These are phyloP conservation scores for Cosmia trapezina DNA, from an alignment of 2,888 invertebrate genomes.

Conservation along the genomic window DNA sequence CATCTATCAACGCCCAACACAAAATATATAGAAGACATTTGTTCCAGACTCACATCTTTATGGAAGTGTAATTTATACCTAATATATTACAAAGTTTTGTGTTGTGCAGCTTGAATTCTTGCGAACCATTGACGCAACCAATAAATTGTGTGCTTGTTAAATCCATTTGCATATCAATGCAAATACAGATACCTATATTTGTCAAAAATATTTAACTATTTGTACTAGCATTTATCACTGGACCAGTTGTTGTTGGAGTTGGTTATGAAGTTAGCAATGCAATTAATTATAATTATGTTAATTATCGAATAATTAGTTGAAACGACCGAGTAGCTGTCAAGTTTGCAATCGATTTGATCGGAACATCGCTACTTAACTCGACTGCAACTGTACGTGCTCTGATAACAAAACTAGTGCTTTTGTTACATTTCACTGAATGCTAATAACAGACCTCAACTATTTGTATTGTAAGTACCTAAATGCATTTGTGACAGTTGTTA, in stretches of 20 bases:
- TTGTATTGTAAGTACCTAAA: neutral
- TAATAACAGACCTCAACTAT: conserved; percentile 16
- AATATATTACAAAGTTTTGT: no score
- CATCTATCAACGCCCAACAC: no score
- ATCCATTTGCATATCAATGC: conserved; percentile 31
- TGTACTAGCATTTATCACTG: conserved; percentile 18
- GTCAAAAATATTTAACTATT: conserved; percentile 14
- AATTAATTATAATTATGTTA: conserved; percentile 28
- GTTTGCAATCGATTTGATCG: conserved; percentile 42
- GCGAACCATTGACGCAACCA: conserved; percentile 1
- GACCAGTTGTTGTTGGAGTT: neutral
- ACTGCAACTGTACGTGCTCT: conserved; percentile 42
- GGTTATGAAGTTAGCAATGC: conserved; percentile 8
- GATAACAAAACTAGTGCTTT: conserved; percentile 45
- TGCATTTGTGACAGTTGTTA: neutral
- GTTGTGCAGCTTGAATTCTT: neutral
- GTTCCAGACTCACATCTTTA: no score
- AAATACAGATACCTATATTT: conserved; percentile 16
- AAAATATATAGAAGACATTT: no score
- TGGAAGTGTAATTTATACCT: no score
- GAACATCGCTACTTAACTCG: conserved; percentile 20
- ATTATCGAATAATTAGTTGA: conserved; percentile 39
- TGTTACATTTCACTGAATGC: conserved; percentile 37
- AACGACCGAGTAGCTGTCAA: conserved; percentile 31
- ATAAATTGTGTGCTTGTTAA: conserved; percentile 19